A percentile compares a stretch with the other conserved stretches of the same genome.
These are phyloP conservation scores for Tetraodon nigroviridis DNA, from an alignment of 2,113 vertebrate genomes.

Conservation along the genomic window DNA sequence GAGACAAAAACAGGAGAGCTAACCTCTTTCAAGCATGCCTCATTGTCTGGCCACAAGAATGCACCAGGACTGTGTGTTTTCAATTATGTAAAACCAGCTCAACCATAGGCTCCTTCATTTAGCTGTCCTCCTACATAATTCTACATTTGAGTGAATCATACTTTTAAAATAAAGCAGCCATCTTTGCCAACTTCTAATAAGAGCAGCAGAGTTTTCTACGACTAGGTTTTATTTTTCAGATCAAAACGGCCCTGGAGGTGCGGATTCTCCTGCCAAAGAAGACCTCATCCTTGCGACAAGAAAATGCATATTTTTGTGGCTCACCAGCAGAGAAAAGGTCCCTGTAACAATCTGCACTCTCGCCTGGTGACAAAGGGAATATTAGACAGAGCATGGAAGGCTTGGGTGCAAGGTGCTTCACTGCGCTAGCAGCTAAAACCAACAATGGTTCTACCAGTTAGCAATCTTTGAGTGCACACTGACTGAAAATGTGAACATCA, in stretches of 20 bases:
- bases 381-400: no score
- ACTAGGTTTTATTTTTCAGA: constrained; percentile 44
- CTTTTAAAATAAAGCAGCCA: constrained; percentile 20
- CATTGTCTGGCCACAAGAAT: constrained; percentile 60
- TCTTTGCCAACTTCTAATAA: constrained; percentile 36
- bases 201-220: constrained; percentile 14
- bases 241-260: constrained; percentile 36
- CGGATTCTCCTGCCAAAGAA: constrained; percentile 27
- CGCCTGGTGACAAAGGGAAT: constrained; percentile 11
- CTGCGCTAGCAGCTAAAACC: no score
- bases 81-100: constrained; percentile 57
- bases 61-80: constrained; percentile 56
- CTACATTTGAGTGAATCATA: constrained; percentile 38
- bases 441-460: no score
- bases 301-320: constrained; percentile 42
- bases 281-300: background rate
- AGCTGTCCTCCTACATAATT: constrained; percentile 29
- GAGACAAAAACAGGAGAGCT: constrained; percentile 44
- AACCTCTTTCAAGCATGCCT: constrained; percentile 46
- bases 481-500: background rate
- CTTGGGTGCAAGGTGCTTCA: no score
- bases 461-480: no score
- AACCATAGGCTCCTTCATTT: constrained; percentile 54
- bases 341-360: constrained; percentile 35
- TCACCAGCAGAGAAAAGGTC: constrained; percentile 43